These are phyloP conservation scores for Pteronura brasiliensis DNA, from an alignment of 2,113 vertebrate genomes.

Conservation along the genomic window DNA sequence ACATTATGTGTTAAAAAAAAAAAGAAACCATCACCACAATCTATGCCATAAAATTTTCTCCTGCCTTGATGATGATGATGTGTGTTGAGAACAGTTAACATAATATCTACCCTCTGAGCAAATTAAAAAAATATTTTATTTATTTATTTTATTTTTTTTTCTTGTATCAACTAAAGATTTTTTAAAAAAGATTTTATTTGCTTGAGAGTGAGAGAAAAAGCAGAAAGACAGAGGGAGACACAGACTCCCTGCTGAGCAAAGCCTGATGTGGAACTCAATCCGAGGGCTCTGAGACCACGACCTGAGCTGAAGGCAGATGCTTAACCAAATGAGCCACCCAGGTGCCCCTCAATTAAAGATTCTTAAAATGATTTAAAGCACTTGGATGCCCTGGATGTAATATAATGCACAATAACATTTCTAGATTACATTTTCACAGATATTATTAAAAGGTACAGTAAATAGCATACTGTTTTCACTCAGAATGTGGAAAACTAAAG, in stretches of 20 bases:
- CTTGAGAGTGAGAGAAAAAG: neutral
- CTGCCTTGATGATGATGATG: too few relatives aligned
- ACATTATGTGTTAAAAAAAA: too few relatives aligned
- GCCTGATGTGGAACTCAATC: neutral
- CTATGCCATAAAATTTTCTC: too few relatives aligned
- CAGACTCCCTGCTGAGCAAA: neutral
- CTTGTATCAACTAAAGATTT: neutral
- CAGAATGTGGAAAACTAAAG: conserved; percentile 18
- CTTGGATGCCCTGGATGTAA: neutral
- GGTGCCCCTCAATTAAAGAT: conserved; percentile 18
- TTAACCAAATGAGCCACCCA: neutral
- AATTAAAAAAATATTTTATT: too few relatives aligned
- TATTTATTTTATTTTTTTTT: too few relatives aligned
- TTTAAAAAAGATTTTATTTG: neutral
- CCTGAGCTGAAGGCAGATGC: neutral
- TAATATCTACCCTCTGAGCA: too few relatives aligned
- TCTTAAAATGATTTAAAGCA: conserved; percentile 34
- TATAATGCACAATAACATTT: neutral
- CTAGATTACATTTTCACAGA: neutral
- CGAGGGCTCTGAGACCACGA: neutral
- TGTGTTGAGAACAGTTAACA: too few relatives aligned
- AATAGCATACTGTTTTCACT: neutral
- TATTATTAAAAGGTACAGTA: conserved; percentile 33
- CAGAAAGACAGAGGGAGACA: neutral
- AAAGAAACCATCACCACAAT: too few relatives aligned